Percentiles rank a stretch among this genome's conserved stretches.
These are phyloP conservation scores for Eristalis tenax DNA, from an alignment of 2,888 invertebrate species.

Conservation along the genomic window DNA sequence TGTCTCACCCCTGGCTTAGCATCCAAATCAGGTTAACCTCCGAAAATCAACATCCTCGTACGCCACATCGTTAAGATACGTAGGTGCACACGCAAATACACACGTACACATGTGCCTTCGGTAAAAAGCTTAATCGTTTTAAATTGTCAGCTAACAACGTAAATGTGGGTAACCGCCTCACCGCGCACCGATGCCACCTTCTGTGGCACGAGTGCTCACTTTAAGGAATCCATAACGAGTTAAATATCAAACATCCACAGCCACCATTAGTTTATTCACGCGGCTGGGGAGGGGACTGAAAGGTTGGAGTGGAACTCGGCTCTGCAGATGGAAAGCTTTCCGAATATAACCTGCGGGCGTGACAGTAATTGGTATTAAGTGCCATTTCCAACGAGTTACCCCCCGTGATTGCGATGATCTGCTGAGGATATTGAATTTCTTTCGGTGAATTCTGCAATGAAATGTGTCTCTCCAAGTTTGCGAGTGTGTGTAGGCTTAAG, in stretches of 20 bases:
- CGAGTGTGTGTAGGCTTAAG: too few relatives aligned
- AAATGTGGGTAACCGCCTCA: not conserved
- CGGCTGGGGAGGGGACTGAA: not conserved
- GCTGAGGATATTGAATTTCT: not conserved
- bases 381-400: not conserved
- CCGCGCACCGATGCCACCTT: not conserved
- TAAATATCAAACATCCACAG: not conserved
- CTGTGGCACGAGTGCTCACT: not conserved
- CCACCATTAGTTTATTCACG: not conserved
- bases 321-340: not conserved
- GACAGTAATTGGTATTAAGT: constrained; percentile 4
- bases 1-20: not conserved
- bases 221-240: constrained; percentile 11
- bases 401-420: not conserved
- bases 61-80: not conserved
- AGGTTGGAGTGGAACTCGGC: not conserved
- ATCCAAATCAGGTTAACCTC: not conserved
- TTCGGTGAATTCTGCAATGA: not conserved
- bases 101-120: not conserved
- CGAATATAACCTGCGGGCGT: not conserved
- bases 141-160: constrained; percentile 21
- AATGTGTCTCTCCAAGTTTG: too few relatives aligned
- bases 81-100: not conserved
- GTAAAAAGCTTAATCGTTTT: not conserved
- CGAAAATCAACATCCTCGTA: not conserved